These are phyloP conservation scores for Sminthopsis crassicaudata DNA, from an alignment of 2,113 vertebrate species.

Conservation along the genomic window DNA sequence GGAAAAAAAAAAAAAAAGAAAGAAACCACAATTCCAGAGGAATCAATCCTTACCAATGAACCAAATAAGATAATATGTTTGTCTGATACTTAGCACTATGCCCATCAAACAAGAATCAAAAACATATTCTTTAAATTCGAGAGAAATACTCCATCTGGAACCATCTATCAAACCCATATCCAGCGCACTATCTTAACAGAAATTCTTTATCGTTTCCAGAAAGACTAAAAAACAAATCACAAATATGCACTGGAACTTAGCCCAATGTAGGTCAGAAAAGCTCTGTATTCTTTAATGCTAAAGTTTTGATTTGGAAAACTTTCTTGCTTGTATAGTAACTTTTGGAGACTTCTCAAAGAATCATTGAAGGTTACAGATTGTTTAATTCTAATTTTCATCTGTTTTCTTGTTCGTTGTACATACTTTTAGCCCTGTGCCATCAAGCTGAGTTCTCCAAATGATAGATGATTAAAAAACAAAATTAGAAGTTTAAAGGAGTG, in stretches of 20 bases:
- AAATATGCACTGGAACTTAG: constrained; percentile 18
- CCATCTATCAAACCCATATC: neutral
- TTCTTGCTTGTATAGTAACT: neutral
- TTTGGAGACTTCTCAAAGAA: neutral
- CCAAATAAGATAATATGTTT: neutral
- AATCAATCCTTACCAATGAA: constrained; percentile 10
- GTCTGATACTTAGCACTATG: neutral
- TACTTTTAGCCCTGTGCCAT: constrained; percentile 25
- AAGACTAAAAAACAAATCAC: constrained; percentile 21
- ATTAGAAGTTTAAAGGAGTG: neutral
- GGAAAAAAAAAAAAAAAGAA: no score
- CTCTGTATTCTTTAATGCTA: constrained; percentile 1
- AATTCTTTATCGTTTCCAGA: constrained; percentile 28
- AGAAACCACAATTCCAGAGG: neutral
- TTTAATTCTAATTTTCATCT: constrained; percentile 39
- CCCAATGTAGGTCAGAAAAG: constrained; percentile 18
- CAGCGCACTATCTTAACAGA: constrained; percentile 20
- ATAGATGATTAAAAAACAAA: neutral
- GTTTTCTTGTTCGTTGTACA: constrained; percentile 8
- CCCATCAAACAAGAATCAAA: constrained; percentile 3
- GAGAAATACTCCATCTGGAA: neutral
- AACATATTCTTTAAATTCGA: constrained; percentile 38
- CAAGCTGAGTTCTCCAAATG: constrained; percentile 15
- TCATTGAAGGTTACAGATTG: neutral
- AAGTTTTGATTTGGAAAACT: constrained; percentile 16